A percentile compares a stretch with the other conserved stretches of the same genome.
Conservation (phyloP, 1,140 invertebrate species). For the Bombus sibiricus region DNA sequence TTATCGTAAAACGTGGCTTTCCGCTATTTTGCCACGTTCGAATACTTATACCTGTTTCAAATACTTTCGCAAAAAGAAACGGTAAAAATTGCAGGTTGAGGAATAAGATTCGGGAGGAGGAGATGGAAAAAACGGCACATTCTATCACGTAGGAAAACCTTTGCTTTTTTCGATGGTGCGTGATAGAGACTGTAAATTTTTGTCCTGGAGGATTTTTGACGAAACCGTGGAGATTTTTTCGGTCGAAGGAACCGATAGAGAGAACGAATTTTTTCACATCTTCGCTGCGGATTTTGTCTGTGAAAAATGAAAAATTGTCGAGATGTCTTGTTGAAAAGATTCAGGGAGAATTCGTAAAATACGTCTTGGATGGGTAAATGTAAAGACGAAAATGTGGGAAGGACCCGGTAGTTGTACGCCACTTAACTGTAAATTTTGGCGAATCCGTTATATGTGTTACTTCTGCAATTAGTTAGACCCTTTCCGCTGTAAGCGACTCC, state of each 20-base stretch:
- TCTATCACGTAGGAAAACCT: constrained; percentile 3
- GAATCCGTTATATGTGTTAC: constrained; percentile 49
- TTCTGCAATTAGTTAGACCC: neutral
- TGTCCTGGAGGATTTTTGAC: constrained; percentile 7
- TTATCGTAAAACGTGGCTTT: constrained; percentile 53
- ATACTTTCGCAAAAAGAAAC: neutral
- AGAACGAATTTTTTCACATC: neutral
- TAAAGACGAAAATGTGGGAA: neutral
- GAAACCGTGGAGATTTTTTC: neutral
- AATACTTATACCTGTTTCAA: neutral
- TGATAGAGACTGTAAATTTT: constrained; percentile 28
- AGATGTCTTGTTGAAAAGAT: neutral
- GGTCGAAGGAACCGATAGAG: neutral
- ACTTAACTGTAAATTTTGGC: constrained; percentile 58
- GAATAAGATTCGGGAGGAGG: neutral
- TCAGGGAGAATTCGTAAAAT: neutral
- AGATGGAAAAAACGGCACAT: neutral
- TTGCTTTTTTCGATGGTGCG: constrained; percentile 2
- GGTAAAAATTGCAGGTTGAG: constrained; percentile 22
- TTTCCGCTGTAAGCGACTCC: neutral
- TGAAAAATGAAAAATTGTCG: neutral
- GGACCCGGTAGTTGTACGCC: neutral
- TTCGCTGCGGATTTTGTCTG: too few relatives aligned
- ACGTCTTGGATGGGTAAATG: too few relatives aligned
- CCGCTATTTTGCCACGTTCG: neutral